Base-by-base conservation (phyloP, 2,113 vertebrate species). In the Lasiurus borealis region DNA sequence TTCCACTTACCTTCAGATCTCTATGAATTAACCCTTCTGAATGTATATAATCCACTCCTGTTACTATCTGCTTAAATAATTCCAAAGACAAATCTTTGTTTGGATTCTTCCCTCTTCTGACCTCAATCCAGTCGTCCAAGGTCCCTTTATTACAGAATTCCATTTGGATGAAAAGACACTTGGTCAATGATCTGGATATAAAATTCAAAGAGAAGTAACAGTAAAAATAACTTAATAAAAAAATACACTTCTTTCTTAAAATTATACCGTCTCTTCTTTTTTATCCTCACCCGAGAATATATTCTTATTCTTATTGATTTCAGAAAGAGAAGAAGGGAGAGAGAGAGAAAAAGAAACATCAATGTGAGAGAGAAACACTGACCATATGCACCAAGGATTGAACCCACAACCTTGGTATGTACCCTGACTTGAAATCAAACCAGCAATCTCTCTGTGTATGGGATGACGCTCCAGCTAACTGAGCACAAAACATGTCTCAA, bases 141-240 rank as follows among this genome's bases (percentile, higher is more conserved):
- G 98, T 93, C 9, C 98, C 98, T 85, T 97, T 23, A 88, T 98
- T 97, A 97, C 98, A 99, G 34, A 96, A 98, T 85, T 99, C 98
- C 98, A 98, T 98, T 97, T 97, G 93, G 93, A 99, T 98, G 77
- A 98, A 99, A 85, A 99, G 97, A 78, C 95, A 99, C 0, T 0
- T 0, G 6, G 69, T 59, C 72, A 6, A 64, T 19, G 0, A 0
- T 1, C 98, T 98, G 89, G 88, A 94, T 93, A 46, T 95, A 96
- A 98, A 97, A 94, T 86, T 94, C 2, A 93, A 2, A 88, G 34
- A 97, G 91, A 97, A 91, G 2, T 64, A 85, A 15, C 19, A 92
- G 86, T 66, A 27, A 59, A 95, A 84, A 93, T 69, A 72, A 85
- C 77, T 72, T 59, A 48, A 78, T 77, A n/a, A 11, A 59, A 69